A percentile compares a stretch with the other conserved stretches of the same genome.
Conservation (phyloP, 53 echinoderm and acorn worm species). For the Patiria pectinifera region DNA sequence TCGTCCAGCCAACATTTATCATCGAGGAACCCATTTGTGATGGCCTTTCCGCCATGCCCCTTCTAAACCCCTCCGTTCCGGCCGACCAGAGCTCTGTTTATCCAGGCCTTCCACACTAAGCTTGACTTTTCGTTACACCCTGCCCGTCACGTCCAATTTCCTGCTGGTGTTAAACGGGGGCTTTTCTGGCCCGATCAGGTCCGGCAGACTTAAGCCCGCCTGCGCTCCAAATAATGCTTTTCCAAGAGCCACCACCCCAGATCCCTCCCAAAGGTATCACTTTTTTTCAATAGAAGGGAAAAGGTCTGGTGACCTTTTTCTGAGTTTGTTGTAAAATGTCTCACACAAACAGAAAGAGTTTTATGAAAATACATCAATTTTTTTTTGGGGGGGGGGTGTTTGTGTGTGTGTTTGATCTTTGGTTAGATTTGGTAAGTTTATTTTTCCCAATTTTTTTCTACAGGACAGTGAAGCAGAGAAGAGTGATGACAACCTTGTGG, state of each 20-base stretch:
- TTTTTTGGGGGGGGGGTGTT: too few species aligned
- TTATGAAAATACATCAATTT: neutral
- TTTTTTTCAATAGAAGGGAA: too few species aligned
- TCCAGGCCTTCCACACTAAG: constrained; percentile 1
- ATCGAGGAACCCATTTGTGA: neutral
- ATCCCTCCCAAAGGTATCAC: neutral
- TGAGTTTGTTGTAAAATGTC: neutral
- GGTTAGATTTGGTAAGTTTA: neutral
- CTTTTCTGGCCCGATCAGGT: neutral
- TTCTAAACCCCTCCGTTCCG: neutral
- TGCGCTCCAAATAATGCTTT: neutral
- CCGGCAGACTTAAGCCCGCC: constrained; percentile 14
- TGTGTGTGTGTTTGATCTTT: neutral
- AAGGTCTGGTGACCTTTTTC: too few species aligned
- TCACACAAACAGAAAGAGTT: neutral
- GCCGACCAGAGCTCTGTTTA: neutral
- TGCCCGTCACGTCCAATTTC: constrained; percentile 42
- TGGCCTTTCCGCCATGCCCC: constrained; percentile 20
- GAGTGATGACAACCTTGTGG: constrained; percentile 97
- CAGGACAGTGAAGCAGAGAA: constrained; percentile 97
- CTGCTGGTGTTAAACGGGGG: constrained; percentile 29
- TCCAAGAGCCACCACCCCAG: neutral
- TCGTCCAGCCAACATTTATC: constrained; percentile 24
- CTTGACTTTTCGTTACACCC: constrained; percentile 27
- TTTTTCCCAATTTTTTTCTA: neutral